Percentiles rank a stretch among this genome's conserved stretches.
These are phyloP conservation scores for Euzophera pinguis DNA, from an alignment of 2,888 invertebrate genomes.

Conservation along the genomic window DNA sequence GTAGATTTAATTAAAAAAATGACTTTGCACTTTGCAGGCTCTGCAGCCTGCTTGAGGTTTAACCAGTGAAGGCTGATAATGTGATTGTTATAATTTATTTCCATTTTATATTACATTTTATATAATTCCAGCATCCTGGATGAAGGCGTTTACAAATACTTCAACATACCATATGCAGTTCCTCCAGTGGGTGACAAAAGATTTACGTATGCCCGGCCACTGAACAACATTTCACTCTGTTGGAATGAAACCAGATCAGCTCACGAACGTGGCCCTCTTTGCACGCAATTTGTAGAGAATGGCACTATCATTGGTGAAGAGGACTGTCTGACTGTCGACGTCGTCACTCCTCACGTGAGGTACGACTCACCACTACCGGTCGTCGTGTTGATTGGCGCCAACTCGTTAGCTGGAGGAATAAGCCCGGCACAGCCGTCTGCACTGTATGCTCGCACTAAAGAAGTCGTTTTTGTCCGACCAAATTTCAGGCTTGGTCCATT, in stretches of 20 bases:
- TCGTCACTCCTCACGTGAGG: constrained; percentile 89
- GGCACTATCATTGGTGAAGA: constrained; percentile 85
- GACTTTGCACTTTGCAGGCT: too few species aligned
- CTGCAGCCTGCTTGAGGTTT: too few species aligned
- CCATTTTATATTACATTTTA: too few species aligned
- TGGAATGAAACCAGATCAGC: constrained; percentile 88
- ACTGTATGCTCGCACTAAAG: constrained; percentile 86
- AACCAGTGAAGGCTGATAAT: too few species aligned
- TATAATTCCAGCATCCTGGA: constrained; percentile 81
- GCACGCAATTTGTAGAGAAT: constrained; percentile 85
- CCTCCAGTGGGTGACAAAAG: constrained; percentile 85
- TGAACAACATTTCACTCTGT: constrained; percentile 85
- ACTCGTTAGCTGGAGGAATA: constrained; percentile 87
- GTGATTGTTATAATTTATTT: too few species aligned
- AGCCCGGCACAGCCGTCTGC: constrained; percentile 88
- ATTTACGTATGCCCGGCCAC: constrained; percentile 84
- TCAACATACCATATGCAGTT: constrained; percentile 89
- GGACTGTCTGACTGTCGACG: constrained; percentile 90
- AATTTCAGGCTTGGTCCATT: constrained; percentile 90
- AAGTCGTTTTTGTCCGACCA: constrained; percentile 92
- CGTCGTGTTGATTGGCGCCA: constrained; percentile 89
- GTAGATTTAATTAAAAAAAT: too few species aligned
- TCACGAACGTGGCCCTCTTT: constrained; percentile 83
- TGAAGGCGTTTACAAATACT: constrained; percentile 89
- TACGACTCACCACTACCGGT: constrained; percentile 90